A percentile compares a stretch with the other conserved stretches of the same genome.
Evolutionary conservation across 2,888 invertebrate genomes (phyloP).

Genomic region (Oegoconia quadripuncta): DNA sequence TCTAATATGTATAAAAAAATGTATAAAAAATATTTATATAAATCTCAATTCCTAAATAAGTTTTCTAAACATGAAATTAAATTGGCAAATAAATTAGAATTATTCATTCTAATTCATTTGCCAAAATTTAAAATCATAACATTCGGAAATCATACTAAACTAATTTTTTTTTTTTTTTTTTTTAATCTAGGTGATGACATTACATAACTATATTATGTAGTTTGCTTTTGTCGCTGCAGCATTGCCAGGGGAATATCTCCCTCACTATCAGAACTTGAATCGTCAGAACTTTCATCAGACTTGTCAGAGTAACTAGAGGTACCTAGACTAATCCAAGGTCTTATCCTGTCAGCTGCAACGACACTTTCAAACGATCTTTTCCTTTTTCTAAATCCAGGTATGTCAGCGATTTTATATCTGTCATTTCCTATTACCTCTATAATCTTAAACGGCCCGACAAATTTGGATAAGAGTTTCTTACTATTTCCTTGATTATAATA

Average conservation of each 20-base stretch:
- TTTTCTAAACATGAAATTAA: too few species aligned
- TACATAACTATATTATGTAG: too few species aligned
- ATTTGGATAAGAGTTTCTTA: slow-evolving; percentile 22
- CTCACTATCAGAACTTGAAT: neutral
- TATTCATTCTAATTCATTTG: too few species aligned
- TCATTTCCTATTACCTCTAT: slow-evolving; percentile 18
- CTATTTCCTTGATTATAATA: slow-evolving; percentile 18
- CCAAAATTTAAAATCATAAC: too few species aligned
- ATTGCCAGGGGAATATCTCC: neutral
- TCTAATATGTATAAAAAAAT: too few species aligned
- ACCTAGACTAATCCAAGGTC: slow-evolving; percentile 17
- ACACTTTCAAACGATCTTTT: slow-evolving; percentile 14
- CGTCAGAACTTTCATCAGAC: neutral
- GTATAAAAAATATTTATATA: too few species aligned
- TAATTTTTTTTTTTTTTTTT: too few species aligned
- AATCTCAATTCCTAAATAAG: too few species aligned
- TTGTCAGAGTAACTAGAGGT: neutral
- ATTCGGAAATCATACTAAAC: too few species aligned
- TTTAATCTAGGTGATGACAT: too few species aligned
- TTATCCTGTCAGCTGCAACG: slow-evolving; percentile 19
- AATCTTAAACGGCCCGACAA: slow-evolving; percentile 21
- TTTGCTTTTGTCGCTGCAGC: too few species aligned
- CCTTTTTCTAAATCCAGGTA: slow-evolving; percentile 18
- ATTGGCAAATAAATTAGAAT: too few species aligned
- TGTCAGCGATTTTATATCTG: slow-evolving; percentile 16